Percentiles rank a stretch among this genome's conserved stretches.
Conservation (phyloP, 2,888 invertebrate species). For the Lasioglossum leucozonium region DNA sequence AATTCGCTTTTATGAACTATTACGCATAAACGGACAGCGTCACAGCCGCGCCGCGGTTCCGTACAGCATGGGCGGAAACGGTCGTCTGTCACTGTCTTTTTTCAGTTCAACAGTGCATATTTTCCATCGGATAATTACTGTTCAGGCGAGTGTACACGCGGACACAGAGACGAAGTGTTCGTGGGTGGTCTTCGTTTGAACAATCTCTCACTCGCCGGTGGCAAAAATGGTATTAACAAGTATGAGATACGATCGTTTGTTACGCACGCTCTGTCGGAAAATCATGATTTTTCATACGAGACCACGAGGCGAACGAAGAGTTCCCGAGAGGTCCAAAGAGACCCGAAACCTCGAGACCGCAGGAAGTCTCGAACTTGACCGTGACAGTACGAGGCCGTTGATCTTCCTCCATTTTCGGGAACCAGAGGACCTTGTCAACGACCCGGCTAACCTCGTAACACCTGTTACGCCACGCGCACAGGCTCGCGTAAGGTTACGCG, state of each 20-base stretch:
- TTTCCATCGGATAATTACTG: neutral
- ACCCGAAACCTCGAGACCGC: neutral
- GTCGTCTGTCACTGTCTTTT: neutral
- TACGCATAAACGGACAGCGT: neutral
- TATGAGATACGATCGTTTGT: too few relatives aligned
- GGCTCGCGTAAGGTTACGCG: constrained; percentile 77
- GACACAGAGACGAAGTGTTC: neutral
- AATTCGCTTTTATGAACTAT: constrained; percentile 1
- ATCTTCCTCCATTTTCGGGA: constrained; percentile 46
- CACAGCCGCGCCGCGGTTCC: neutral
- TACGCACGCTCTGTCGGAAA: too few relatives aligned
- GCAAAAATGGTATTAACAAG: neutral
- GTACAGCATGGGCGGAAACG: neutral
- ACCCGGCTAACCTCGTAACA: constrained; percentile 73
- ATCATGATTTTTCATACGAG: too few relatives aligned
- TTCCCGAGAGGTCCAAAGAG: too few relatives aligned
- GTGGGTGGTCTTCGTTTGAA: neutral
- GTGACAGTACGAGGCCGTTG: constrained; percentile 42
- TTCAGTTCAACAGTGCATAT: neutral
- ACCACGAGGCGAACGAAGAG: too few relatives aligned
- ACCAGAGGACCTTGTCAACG: constrained; percentile 74
- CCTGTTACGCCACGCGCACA: constrained; percentile 72
- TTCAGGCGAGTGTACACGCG: neutral
- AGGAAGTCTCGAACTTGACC: constrained; percentile 58
- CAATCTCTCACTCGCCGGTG: neutral